Evolutionary conservation across 1,140 invertebrate species (phyloP), one percentile per base, ranked within the genome.

Genomic region (Zaprionus davidi): DNA sequence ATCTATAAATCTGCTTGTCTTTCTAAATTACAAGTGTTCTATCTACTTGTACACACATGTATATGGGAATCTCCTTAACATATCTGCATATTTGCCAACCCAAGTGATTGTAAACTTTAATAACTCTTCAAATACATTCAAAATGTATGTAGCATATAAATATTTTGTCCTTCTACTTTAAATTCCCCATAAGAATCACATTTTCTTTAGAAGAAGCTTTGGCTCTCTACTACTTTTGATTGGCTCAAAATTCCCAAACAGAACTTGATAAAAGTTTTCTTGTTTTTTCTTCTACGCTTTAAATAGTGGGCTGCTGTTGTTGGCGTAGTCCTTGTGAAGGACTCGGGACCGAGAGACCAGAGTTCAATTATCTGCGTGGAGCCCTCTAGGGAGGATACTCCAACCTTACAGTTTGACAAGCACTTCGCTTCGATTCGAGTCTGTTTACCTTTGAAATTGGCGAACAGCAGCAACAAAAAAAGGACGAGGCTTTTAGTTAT

Each of bases 391-490:
- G 60, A 57, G 64, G 60, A n/a, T 66, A 74, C 83, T 86, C 72
- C 46, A 71, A 68, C 34, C 46, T 55, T 66, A 80, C 77, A 82
- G 83, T 82, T 87, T 88, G 78, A 63, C 80, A 76, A 88, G 84
- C 74, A 88, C 84, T 88, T 75, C 63, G 38, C 67, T 17, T 49
- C 46, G 59, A 53, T 68, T 34, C 62, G n/a, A 46, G 31, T 68
- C 36, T 87, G 81, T 87, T 87, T 87, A 83, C 84, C 78, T 79
- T 83, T 69, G 81, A 79, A 87, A 87, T 87, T 87, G 84, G 84
- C 78, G 58, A 71, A 64, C 59, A 76, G 31, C 31, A 34, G 9
- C 9, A 28, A 71, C 22, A 71, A 74, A 81, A 79, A 82, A 73
- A 63, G 84, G 74, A 83, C 84, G 75, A 75, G 57, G 71, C 81